phyloP scores from a whole-genome alignment of 1,140 invertebrate genomes.

The Listronotus bonariensis region DNA sequence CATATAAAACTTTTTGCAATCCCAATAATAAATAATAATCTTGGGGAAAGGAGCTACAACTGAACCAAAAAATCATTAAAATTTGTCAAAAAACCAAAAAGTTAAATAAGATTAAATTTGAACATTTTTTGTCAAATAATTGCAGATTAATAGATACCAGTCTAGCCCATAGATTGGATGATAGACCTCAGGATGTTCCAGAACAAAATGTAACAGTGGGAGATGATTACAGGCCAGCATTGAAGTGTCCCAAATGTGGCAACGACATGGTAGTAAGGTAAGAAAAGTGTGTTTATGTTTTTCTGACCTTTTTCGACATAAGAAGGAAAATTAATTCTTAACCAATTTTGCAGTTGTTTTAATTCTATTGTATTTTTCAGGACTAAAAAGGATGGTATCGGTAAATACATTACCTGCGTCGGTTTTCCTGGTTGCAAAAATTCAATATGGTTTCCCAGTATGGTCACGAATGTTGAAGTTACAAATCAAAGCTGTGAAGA shows the following conservation, averaged over 20 bases:
- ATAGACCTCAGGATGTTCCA: slow-evolving; percentile 50
- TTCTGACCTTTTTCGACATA: no score
- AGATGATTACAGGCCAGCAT: slow-evolving; percentile 45
- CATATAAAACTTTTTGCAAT: no score
- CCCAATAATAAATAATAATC: no score
- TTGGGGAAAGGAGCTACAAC: no score
- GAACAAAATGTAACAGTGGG: slow-evolving; percentile 17
- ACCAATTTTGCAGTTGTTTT: background rate
- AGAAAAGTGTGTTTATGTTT: slow-evolving; percentile 2
- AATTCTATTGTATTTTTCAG: slow-evolving; percentile 39
- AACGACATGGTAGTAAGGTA: slow-evolving; percentile 66
- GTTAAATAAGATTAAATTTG: no score
- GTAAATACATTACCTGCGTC: slow-evolving; percentile 76
- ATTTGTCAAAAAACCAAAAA: no score
- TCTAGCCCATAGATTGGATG: slow-evolving; percentile 58
- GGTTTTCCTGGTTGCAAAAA: slow-evolving; percentile 80
- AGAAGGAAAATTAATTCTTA: no score
- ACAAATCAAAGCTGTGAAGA: slow-evolving; percentile 67
- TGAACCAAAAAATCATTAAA: no score
- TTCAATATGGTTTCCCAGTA: slow-evolving; percentile 77
- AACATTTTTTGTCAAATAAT: background rate
- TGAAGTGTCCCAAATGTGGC: slow-evolving; percentile 81
- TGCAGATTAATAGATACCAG: slow-evolving; percentile 60
- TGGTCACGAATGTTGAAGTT: slow-evolving; percentile 67
- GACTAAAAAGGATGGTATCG: slow-evolving; percentile 67